A percentile compares a stretch with the other conserved stretches of the same genome.
Evolutionary conservation across 2,797 vertebrate species (phyloP).

Genomic region (Neoniphon sammara): DNA sequence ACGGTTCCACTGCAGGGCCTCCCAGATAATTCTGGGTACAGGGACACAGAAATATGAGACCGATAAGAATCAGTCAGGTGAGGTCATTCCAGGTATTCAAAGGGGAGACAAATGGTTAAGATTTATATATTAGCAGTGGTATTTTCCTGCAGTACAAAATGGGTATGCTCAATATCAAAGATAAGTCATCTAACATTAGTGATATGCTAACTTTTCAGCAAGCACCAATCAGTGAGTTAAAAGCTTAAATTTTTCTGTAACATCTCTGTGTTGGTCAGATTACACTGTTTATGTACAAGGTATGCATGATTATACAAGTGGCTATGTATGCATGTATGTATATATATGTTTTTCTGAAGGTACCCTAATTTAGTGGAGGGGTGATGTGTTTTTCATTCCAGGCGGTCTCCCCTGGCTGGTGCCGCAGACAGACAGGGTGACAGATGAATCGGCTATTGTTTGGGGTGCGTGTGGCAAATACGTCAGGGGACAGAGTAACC

Average conservation of each 20-base stretch:
- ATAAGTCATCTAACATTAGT: not conserved
- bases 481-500: constrained; percentile 71
- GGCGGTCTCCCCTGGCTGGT: constrained; percentile 16
- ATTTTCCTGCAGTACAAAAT: not conserved
- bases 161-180: not conserved
- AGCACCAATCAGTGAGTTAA: not conserved
- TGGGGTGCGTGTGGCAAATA: constrained; percentile 72
- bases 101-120: constrained; percentile 11
- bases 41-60: constrained; percentile 59
- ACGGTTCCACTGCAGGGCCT: constrained; percentile 48
- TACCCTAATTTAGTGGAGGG: not conserved
- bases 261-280: not conserved
- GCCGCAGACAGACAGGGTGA: constrained; percentile 63
- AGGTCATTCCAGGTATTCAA: constrained; percentile 58
- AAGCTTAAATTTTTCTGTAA: constrained; percentile 6
- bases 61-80: constrained; percentile 66
- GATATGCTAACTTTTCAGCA: not conserved
- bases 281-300: not conserved
- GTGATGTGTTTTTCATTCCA: constrained; percentile 54
- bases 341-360: constrained; percentile 13
- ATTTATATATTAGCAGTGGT: not conserved
- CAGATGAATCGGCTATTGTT: constrained; percentile 82
- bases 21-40: constrained; percentile 49
- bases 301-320: constrained; percentile 8
- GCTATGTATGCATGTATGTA: constrained; percentile 13